Conservation (phyloP, 1,140 invertebrate genomes). For the Ceratosolen solmsi region DNA sequence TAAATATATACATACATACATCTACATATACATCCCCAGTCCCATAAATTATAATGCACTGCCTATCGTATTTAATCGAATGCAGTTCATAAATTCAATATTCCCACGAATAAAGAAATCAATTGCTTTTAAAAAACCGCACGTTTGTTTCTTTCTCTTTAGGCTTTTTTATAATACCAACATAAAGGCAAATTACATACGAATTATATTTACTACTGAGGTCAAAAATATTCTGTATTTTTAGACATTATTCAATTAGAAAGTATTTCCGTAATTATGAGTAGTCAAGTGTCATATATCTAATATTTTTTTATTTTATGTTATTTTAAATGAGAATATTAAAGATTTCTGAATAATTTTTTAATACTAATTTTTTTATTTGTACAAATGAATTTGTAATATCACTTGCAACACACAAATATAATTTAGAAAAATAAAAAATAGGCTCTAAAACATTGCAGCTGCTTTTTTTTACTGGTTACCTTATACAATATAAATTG, state of each 20-base stretch:
- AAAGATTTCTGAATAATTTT: too few relatives aligned
- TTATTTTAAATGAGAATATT: too few relatives aligned
- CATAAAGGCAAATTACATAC: neutral
- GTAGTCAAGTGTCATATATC: too few relatives aligned
- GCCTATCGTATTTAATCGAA: conserved; percentile 1
- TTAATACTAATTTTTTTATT: too few relatives aligned
- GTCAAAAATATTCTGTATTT: neutral
- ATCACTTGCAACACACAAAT: too few relatives aligned
- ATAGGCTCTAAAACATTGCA: too few relatives aligned
- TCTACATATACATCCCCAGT: neutral
- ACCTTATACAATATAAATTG: too few relatives aligned
- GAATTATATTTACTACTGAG: neutral
- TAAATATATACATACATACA: neutral
- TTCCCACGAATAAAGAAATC: neutral
- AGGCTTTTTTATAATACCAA: neutral
- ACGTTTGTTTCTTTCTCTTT: neutral
- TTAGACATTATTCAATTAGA: neutral
- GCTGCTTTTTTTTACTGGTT: too few relatives aligned
- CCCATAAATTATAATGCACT: conserved; percentile 3
- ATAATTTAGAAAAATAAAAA: too few relatives aligned
- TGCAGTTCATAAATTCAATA: neutral
- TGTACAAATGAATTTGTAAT: too few relatives aligned
- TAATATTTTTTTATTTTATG: too few relatives aligned
- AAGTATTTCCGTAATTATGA: neutral
- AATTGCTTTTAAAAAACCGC: neutral